Conservation (phyloP, 2,888 invertebrate species). For the Thalpophila matura region DNA sequence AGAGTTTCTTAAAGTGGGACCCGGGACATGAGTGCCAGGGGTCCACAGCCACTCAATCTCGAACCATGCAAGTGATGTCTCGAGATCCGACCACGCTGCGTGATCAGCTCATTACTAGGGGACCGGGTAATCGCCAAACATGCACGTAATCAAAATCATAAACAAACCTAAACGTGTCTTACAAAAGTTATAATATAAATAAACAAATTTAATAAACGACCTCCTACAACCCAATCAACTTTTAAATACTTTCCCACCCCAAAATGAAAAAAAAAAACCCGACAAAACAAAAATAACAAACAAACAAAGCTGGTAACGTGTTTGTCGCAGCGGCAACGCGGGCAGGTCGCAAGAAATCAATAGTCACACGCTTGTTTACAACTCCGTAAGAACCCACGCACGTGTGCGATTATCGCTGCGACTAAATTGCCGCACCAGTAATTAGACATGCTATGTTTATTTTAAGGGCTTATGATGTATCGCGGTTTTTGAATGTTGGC, state of each 20-base stretch:
- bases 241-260: conserved; percentile 3
- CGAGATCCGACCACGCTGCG: no score
- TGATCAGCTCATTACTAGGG: neutral
- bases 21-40: no score
- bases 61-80: no score
- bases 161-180: neutral
- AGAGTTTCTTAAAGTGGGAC: no score
- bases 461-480: conserved; percentile 18
- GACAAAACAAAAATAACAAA: conserved; percentile 41
- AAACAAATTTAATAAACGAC: neutral
- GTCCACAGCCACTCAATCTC: no score
- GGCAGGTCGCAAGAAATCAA: conserved; percentile 56
- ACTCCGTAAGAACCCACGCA: conserved; percentile 52
- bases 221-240: conserved; percentile 7
- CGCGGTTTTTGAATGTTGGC: conserved; percentile 1
- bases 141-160: neutral
- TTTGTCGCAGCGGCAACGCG: conserved; percentile 51
- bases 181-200: conserved; percentile 10
- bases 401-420: conserved; percentile 55
- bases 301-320: conserved; percentile 44
- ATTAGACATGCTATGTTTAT: conserved; percentile 54
- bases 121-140: neutral
- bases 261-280: conserved; percentile 11
- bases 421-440: conserved; percentile 37
- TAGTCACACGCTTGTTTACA: conserved; percentile 60